Base-by-base conservation (phyloP, 2,888 invertebrate genomes). In the Aspidapion aeneum region DNA sequence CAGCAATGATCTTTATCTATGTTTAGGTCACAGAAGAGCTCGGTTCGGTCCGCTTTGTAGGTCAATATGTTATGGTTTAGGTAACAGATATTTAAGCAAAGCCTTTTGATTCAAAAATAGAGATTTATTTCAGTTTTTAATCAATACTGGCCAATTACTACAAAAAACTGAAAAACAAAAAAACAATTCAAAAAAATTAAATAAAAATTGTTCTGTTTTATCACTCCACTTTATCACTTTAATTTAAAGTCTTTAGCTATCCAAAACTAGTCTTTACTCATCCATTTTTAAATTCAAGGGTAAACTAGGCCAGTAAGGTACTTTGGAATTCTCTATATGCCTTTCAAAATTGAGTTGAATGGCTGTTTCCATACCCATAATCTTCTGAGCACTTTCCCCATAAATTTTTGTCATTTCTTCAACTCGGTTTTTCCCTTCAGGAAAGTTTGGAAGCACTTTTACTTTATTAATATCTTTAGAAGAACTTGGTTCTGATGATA, bases 351-450 rank as follows among this genome's bases (percentile, higher is more conserved):
- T 84, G 61, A 89, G 82, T 67, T 88, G 85, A 66, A 90, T 74
- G 0, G 87, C 86, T 66, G 88, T 88, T 81, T 93, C 92, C 83
- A 91, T 85, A 0, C 89, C 90, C 67, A 86, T 84, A 71, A 92
- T 87, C 75, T 82, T 86, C 19, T 87, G 82, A 74, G 89, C 86
- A 16, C 83, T 81, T 48, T 83, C 79, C 0, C 91, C 91, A 77
- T 91, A 92, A 18, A 90, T 75, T 63, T 80, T 76, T 68, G 82
- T 79, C 68, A 84, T 81, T 68, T 80, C 78, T 56, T 68, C 68
- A 17, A 67, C 70, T 65, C 79, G 78, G 59, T 81, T 78, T 57
- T 78, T 76, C 2, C 75, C 75, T 72, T 77, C 20, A 65, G 73
- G 70, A 59, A 69, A 61, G 62, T 72, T 68, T 16, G 77, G 75